Evolutionary conservation across 1,140 invertebrate species (phyloP), one percentile per base, ranked within the genome.

Genomic region (Forficula auricularia): DNA sequence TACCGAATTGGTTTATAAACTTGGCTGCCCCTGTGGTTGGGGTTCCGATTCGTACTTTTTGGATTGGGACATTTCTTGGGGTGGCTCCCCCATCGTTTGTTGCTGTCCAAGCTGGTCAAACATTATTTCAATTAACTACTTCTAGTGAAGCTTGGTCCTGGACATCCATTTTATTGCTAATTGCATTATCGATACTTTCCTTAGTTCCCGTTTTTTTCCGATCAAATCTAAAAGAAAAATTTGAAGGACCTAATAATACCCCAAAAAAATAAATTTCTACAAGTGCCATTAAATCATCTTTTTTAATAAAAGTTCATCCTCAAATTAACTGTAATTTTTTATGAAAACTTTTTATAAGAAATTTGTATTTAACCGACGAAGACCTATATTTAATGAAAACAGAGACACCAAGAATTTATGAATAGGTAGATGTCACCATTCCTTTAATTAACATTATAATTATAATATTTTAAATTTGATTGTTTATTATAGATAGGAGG

Each of bases 1-100:
- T 99, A 43, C 96, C 96, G 3, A 99, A 99, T 64, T 99, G 96
- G 96, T 98, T 98, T 63, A 99, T 99, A 51, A 99, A 99, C 66
- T 73, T 99, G 50, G 78, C 85, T 3, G 87, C 94, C 47, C 96
- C 96, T 19, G 81, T 99, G 12, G 83, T 99, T 46, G 89, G 90
- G 54, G 92, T 99, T 16, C 90, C 92, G 14, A 59, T 98, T 33
- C 48, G 72, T 40, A 87, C 89, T 33, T 99, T 99, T 65, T 19
- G 20, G 15, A 2, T 19, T 40, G 20, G 14, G 14, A 51, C 40
- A 45, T 77, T 81, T 67, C 65, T 76, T 71, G 92, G 95, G 52
- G 95, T 99, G 2, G 92, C 89, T 2, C 92, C 95, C 37, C 95
- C 95, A 22, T 97, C 92, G 3, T 89, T 98, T 61, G 76, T 98